A percentile compares a stretch with the other conserved stretches of the same genome.
phyloP scores from a whole-genome alignment of 2,888 invertebrate species.

The Drosophila silvestris region DNA sequence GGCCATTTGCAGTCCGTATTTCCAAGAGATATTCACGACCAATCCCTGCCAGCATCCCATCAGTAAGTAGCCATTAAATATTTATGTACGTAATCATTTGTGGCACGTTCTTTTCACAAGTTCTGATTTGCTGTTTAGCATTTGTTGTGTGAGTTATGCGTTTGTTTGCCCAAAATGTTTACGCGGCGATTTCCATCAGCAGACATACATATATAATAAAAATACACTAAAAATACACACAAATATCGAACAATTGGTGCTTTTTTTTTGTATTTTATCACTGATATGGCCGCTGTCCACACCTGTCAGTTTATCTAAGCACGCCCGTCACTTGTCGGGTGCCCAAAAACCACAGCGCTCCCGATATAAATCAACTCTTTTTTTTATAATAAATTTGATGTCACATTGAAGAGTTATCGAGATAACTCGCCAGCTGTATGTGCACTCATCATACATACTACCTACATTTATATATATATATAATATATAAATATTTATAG shows the following conservation, averaged over 20 bases:
- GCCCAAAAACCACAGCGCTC: slow-evolving; percentile 20
- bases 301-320: slow-evolving; percentile 63
- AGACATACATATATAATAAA: neutral
- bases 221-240: neutral
- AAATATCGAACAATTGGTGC: slow-evolving; percentile 5
- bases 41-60: slow-evolving; percentile 86
- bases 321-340: slow-evolving; percentile 65
- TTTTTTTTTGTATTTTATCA: slow-evolving; percentile 38
- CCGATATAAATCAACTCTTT: slow-evolving; percentile 77
- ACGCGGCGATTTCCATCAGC: slow-evolving; percentile 22
- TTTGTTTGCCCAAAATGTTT: slow-evolving; percentile 53
- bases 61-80: slow-evolving; percentile 81
- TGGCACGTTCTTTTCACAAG: slow-evolving; percentile 32
- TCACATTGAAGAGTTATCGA: slow-evolving; percentile 68
- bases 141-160: slow-evolving; percentile 2
- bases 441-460: neutral
- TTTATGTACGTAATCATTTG: slow-evolving; percentile 24
- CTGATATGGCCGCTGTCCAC: slow-evolving; percentile 27
- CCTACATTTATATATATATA: neutral
- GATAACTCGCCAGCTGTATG: slow-evolving; percentile 6
- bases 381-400: slow-evolving; percentile 69
- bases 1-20: slow-evolving; percentile 86
- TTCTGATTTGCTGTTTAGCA: slow-evolving; percentile 33
- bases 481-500: neutral
- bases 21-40: slow-evolving; percentile 86